These are phyloP conservation scores for Cheirogaleus major DNA, from an alignment of 2,797 vertebrate species.

Conservation along the genomic window DNA sequence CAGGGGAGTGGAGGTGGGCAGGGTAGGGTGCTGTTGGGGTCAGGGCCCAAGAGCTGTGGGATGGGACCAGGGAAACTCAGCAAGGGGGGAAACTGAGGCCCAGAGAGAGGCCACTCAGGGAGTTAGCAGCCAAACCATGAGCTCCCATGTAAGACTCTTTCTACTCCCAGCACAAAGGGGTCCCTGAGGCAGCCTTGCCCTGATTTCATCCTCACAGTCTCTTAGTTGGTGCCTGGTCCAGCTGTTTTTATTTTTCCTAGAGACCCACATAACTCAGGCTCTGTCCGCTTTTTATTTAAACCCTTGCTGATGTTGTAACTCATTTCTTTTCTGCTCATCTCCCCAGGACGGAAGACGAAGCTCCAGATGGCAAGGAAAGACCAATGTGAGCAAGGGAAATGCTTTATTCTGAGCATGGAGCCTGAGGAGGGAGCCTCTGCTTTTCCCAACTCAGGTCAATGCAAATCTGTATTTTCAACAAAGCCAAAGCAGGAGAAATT, in stretches of 20 bases:
- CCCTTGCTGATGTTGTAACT: neutral
- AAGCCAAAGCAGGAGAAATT: neutral
- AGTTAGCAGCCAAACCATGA: neutral
- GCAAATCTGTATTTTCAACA: neutral
- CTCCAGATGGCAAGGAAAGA: slow-evolving; percentile 32
- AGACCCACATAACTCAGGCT: neutral
- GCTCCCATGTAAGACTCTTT: neutral
- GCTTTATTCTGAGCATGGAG: neutral
- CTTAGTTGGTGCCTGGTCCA: neutral
- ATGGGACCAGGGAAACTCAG: neutral
- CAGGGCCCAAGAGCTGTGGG: neutral
- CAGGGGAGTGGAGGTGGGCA: neutral
- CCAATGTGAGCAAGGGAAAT: neutral
- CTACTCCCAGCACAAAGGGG: no score
- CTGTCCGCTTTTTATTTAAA: slow-evolving; percentile 21
- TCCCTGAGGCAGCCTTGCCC: no score
- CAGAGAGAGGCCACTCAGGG: neutral
- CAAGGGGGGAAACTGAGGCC: neutral
- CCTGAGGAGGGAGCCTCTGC: neutral
- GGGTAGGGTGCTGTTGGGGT: neutral
- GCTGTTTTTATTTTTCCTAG: slow-evolving; percentile 19
- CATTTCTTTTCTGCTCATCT: neutral
- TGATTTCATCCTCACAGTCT: neutral
- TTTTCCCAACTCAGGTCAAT: neutral
- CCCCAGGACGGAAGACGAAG: neutral